These are phyloP conservation scores for Tenthredo distinguenda DNA, from an alignment of 2,888 invertebrate species.

Conservation along the genomic window DNA sequence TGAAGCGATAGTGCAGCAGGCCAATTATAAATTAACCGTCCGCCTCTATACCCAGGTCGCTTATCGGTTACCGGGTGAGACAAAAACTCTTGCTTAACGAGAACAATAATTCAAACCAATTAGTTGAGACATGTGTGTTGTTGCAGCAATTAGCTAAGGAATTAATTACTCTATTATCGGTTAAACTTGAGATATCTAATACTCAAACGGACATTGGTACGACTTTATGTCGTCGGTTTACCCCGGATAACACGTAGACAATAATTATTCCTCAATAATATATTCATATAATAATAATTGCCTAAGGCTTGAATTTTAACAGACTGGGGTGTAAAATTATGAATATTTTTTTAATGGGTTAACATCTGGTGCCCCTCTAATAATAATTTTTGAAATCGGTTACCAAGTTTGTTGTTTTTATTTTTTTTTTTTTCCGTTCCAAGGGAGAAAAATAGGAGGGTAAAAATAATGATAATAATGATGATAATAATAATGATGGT, in stretches of 20 bases:
- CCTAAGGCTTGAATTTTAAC: too few relatives aligned
- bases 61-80: constrained; percentile 49
- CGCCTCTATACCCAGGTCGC: constrained; percentile 28
- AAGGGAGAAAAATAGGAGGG: neutral
- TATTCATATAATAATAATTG: constrained; percentile 26
- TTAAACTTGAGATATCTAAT: constrained; percentile 55
- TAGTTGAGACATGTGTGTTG: constrained; percentile 67
- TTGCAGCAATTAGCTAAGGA: constrained; percentile 71
- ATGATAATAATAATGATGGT: constrained; percentile 57
- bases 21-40: constrained; percentile 50
- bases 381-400: constrained; percentile 20
- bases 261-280: constrained; percentile 54
- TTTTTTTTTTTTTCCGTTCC: too few relatives aligned
- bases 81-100: constrained; percentile 56
- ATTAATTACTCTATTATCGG: constrained; percentile 75
- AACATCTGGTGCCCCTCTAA: constrained; percentile 41
- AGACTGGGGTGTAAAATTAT: too few relatives aligned
- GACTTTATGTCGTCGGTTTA: constrained; percentile 39
- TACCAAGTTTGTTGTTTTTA: neutral
- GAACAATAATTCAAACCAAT: constrained; percentile 71
- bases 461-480: constrained; percentile 55
- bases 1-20: constrained; percentile 35
- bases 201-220: constrained; percentile 28
- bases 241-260: constrained; percentile 37
- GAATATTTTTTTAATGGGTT: too few relatives aligned